These are phyloP conservation scores for Monopis laevigella DNA, from an alignment of 2,888 invertebrate genomes.

Conservation along the genomic window DNA sequence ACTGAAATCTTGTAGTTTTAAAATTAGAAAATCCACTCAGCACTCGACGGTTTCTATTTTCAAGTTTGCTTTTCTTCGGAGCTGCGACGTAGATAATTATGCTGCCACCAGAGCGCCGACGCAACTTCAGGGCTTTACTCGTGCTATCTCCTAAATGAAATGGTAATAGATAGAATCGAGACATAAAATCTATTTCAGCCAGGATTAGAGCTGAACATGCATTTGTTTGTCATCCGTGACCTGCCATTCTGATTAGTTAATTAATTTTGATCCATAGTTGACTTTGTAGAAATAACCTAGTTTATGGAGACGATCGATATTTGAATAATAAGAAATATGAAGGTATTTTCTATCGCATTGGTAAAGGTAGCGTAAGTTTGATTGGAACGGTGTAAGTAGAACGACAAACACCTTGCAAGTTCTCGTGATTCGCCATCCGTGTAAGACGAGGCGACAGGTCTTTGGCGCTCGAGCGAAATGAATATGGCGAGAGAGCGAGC, in stretches of 20 bases:
- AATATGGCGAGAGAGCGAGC: conserved; percentile 34
- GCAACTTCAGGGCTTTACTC: conserved; percentile 13
- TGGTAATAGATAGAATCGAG: conserved; percentile 27
- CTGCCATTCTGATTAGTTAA: conserved; percentile 27
- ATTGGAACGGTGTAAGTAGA: conserved; percentile 5
- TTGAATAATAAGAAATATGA: too few relatives aligned
- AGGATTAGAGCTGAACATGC: conserved; percentile 30
- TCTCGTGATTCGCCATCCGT: conserved; percentile 23
- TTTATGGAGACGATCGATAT: too few relatives aligned
- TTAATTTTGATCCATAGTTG: conserved; percentile 21
- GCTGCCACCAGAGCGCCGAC: conserved; percentile 19
- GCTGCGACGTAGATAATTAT: conserved; percentile 15
- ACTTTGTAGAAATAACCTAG: too few relatives aligned
- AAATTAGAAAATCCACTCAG: conserved; percentile 2
- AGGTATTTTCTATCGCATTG: too few relatives aligned
- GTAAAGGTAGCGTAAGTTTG: too few relatives aligned
- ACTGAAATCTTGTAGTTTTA: conserved; percentile 10
- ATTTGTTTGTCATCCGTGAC: conserved; percentile 38
- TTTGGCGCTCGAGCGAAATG: conserved; percentile 31
- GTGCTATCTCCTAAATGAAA: conserved; percentile 26
- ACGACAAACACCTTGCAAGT: conserved; percentile 26
- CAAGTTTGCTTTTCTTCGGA: neutral
- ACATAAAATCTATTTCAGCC: conserved; percentile 29
- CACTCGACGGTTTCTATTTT: conserved; percentile 8
- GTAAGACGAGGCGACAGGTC: conserved; percentile 16